phyloP scores from a whole-genome alignment of 2,888 invertebrate species.

The Patella depressa region DNA sequence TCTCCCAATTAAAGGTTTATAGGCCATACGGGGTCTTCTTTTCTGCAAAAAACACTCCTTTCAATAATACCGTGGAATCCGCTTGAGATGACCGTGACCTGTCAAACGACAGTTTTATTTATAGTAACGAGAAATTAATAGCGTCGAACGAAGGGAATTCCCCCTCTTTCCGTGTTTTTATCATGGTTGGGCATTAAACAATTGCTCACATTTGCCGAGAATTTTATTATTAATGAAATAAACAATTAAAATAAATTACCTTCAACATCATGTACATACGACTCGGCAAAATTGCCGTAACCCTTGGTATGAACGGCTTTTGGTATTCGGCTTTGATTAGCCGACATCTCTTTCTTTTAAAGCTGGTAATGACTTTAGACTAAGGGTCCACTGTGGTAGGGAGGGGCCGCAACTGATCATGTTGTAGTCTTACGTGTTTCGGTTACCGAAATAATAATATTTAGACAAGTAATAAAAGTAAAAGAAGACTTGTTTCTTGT shows the following conservation, averaged over 20 bases:
- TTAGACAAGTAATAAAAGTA: background rate
- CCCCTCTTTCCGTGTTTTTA: too few relatives aligned
- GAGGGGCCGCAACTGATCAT: background rate
- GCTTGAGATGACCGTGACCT: too few relatives aligned
- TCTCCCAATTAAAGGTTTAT: too few relatives aligned
- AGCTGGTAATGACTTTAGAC: background rate
- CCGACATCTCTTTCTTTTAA: background rate
- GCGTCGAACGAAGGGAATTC: too few relatives aligned
- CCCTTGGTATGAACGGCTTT: background rate
- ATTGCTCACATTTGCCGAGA: background rate
- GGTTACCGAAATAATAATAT: background rate
- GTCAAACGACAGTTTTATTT: too few relatives aligned
- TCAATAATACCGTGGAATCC: too few relatives aligned
- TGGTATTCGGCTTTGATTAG: background rate
- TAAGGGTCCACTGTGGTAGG: background rate
- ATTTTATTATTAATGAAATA: background rate
- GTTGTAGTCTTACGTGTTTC: background rate
- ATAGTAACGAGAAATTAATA: too few relatives aligned
- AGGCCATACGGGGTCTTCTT: too few relatives aligned
- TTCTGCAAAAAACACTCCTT: too few relatives aligned
- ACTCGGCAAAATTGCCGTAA: background rate
- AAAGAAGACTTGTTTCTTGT: background rate
- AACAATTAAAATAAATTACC: background rate
- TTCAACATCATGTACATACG: background rate
- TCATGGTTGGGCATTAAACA: background rate